These are phyloP conservation scores for Eriosoma lanigerum DNA, from an alignment of 1,140 invertebrate species.

Conservation along the genomic window DNA sequence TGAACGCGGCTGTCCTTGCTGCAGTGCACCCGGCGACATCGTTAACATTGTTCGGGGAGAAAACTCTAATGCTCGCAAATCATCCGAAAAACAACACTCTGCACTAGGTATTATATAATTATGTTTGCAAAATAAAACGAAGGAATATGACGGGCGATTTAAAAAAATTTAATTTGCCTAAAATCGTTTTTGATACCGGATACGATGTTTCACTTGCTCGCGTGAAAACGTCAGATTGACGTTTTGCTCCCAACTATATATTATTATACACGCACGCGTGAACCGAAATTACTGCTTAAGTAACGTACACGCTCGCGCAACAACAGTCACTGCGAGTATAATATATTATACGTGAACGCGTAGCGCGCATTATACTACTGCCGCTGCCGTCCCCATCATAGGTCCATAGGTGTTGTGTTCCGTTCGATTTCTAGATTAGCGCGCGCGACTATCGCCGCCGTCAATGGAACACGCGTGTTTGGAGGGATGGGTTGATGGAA, in stretches of 20 bases:
- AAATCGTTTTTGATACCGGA: too few species aligned
- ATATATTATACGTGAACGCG: too few species aligned
- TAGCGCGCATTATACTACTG: background rate
- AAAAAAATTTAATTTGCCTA: too few species aligned
- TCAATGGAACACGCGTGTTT: background rate
- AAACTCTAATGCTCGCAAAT: background rate
- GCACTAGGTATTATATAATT: too few species aligned
- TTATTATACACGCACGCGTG: background rate
- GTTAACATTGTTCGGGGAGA: slow-evolving; percentile 4
- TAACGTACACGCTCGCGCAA: background rate
- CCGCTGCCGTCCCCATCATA: background rate
- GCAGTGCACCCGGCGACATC: slow-evolving; percentile 23
- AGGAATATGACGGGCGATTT: too few species aligned
- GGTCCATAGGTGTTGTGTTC: background rate
- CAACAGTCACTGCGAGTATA: background rate
- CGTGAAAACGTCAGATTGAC: too few species aligned
- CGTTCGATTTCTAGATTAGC: slow-evolving; percentile 27
- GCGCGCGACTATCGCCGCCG: background rate
- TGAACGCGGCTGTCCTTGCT: background rate
- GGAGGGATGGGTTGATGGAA: background rate
- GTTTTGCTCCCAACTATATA: too few species aligned
- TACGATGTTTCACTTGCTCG: too few species aligned
- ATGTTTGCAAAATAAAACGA: too few species aligned
- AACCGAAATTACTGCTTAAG: too few species aligned
- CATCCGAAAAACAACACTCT: background rate